These are phyloP conservation scores for Tragulus kanchil DNA, from an alignment of 2,113 vertebrate genomes.

Conservation along the genomic window DNA sequence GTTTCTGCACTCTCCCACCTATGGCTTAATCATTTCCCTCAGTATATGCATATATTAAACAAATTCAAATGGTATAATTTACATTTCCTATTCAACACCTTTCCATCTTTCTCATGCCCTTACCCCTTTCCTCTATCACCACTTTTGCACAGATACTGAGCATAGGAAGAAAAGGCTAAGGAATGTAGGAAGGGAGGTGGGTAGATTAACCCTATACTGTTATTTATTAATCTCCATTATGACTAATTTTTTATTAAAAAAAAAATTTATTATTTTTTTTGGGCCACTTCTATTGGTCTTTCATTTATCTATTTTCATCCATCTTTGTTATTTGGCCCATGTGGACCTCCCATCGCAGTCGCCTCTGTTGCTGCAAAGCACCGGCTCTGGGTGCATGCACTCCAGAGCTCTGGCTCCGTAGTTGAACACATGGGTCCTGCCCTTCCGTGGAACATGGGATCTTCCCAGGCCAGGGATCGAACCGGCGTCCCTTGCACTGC, in stretches of 20 bases:
- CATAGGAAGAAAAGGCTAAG: neutral
- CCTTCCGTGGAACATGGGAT: too few relatives aligned
- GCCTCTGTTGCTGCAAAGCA: too few relatives aligned
- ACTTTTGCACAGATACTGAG: neutral
- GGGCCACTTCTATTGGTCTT: too few relatives aligned
- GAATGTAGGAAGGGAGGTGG: neutral
- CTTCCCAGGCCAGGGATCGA: too few relatives aligned
- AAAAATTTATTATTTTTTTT: too few relatives aligned
- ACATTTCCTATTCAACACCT: neutral
- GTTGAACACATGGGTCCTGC: too few relatives aligned
- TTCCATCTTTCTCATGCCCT: neutral
- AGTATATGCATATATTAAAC: neutral
- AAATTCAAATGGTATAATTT: neutral
- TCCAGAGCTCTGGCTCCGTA: too few relatives aligned
- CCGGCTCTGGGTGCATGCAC: too few relatives aligned
- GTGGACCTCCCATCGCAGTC: too few relatives aligned
- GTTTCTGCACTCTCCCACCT: neutral
- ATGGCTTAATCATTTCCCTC: neutral
- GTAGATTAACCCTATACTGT: neutral
- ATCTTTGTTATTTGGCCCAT: too few relatives aligned
- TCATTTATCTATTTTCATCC: too few relatives aligned
- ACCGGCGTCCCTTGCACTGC: too few relatives aligned
- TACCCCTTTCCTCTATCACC: rapidly evolving
- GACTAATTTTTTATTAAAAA: neutral
- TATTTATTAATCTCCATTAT: neutral